Percentiles rank a stretch among this genome's conserved stretches.
Evolutionary conservation across 2,797 vertebrate species (phyloP).

Genomic region (Acrossocheilus fasciatus): DNA sequence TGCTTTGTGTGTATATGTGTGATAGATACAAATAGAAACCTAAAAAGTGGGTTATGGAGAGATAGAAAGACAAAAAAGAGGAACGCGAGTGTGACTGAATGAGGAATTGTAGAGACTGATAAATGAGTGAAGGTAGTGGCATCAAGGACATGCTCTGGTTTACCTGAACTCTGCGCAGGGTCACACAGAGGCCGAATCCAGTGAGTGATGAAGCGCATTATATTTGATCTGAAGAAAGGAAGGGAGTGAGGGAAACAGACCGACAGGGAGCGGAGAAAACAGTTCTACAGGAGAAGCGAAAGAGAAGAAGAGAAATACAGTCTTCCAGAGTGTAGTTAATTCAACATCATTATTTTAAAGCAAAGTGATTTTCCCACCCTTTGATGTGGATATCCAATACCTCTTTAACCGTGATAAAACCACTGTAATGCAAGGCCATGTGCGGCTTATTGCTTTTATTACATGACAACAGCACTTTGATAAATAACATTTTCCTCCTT

Average conservation of each 20-base stretch:
- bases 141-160: conserved; percentile 58
- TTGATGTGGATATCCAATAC: not conserved
- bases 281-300: conserved; percentile 15
- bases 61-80: not conserved
- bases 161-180: conserved; percentile 59
- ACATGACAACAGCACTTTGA: not conserved
- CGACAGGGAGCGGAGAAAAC: conserved; percentile 22
- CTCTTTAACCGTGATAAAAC: not conserved
- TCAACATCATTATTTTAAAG: not conserved
- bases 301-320: not conserved
- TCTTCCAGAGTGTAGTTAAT: not conserved
- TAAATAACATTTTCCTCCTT: not conserved
- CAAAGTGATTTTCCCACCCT: not conserved
- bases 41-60: conserved; percentile 19
- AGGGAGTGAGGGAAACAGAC: conserved; percentile 28
- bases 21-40: conserved; percentile 1
- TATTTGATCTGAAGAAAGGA: conserved; percentile 49
- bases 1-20: conserved; percentile 5
- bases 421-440: not conserved
- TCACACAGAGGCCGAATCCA: conserved; percentile 52
- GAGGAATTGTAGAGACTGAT: conserved; percentile 44
- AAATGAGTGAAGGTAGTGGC: conserved; percentile 53
- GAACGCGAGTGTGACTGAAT: not conserved
- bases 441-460: not conserved
- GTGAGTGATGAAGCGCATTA: conserved; percentile 54